Evolutionary conservation across 2,113 vertebrate species (phyloP).

Genomic region (Channa maculata): DNA sequence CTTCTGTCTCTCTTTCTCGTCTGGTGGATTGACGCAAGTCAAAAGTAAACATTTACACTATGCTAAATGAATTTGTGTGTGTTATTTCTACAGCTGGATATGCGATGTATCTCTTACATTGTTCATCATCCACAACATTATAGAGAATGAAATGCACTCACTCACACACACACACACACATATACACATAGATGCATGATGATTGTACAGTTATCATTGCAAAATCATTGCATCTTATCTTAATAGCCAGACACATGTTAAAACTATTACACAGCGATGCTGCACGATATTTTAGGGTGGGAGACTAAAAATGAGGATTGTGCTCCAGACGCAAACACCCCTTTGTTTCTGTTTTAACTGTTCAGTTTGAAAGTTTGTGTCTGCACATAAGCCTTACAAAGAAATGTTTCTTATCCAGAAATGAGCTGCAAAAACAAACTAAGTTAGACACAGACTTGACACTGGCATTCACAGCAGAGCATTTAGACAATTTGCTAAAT

Average conservation of each 20-base stretch:
- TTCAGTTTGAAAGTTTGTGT: conserved; percentile 17
- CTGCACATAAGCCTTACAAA: conserved; percentile 3
- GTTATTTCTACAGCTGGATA: not conserved
- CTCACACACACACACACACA: not conserved
- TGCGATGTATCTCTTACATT: not conserved
- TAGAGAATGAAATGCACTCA: not conserved
- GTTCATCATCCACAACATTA: not conserved
- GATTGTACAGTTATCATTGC: not conserved
- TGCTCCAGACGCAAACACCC: conserved; percentile 40
- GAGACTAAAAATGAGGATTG: conserved; percentile 47
- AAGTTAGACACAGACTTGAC: not conserved
- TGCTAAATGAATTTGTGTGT: not conserved
- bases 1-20: not conserved
- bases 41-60: conserved; percentile 11
- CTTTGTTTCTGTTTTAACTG: conserved; percentile 32
- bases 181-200: not conserved
- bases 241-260: not conserved
- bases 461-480: not conserved
- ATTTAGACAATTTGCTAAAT: no score
- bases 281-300: conserved; percentile 17
- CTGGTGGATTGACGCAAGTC: conserved; percentile 7
- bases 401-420: not conserved
- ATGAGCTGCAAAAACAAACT: conserved; percentile 1
- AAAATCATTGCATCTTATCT: not conserved
- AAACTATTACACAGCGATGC: no score